Percentiles rank a stretch among this genome's conserved stretches.
Evolutionary conservation across 1,140 invertebrate species (phyloP).

Genomic region (Monochamus saltuarius): DNA sequence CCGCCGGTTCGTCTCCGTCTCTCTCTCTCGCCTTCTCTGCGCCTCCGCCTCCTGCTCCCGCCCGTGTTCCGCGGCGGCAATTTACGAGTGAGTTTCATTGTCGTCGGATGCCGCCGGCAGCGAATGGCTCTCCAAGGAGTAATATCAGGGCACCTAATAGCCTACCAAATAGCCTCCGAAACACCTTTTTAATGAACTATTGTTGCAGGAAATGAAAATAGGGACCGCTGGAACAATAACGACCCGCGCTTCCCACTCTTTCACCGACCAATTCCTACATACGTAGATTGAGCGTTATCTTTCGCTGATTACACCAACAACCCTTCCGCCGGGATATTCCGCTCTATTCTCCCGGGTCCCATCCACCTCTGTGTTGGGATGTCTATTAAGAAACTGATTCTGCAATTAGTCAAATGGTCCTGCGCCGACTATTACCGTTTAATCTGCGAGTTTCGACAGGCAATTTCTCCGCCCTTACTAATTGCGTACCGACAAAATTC

Average conservation of each 20-base stretch:
- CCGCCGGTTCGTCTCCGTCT: constrained; percentile 20
- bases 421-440: constrained; percentile 33
- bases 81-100: constrained; percentile 51
- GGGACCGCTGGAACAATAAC: constrained; percentile 50
- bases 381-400: constrained; percentile 45
- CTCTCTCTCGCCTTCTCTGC: constrained; percentile 14
- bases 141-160: constrained; percentile 66
- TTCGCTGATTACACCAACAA: constrained; percentile 38
- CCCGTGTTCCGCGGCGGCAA: constrained; percentile 35
- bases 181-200: constrained; percentile 74
- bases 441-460: constrained; percentile 13
- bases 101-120: constrained; percentile 49
- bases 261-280: constrained; percentile 27
- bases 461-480: no score
- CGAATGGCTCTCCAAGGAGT: constrained; percentile 63
- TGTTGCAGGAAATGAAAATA: constrained; percentile 65
- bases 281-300: constrained; percentile 38
- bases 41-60: constrained; percentile 8
- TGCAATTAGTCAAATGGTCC: constrained; percentile 42
- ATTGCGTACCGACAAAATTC: no score
- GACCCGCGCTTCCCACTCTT: constrained; percentile 34
- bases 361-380: constrained; percentile 38
- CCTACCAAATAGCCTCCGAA: constrained; percentile 65
- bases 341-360: constrained; percentile 30
- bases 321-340: constrained; percentile 39